Base-by-base conservation (phyloP, 2,888 invertebrate species). In the Minunthozetes semirufus region DNA sequence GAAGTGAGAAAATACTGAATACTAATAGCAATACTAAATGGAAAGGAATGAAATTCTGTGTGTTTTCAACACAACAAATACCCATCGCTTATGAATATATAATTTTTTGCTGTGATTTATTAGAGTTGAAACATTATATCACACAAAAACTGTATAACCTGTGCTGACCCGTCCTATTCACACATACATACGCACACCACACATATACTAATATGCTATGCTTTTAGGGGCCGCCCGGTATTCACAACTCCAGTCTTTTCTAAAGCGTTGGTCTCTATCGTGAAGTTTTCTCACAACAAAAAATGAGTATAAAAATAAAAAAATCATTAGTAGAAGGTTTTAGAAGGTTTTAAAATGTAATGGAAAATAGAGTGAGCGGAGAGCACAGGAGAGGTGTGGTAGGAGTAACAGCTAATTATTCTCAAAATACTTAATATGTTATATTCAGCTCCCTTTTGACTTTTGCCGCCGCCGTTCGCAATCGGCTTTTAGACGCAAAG, bases 361-460 rank as follows among this genome's bases (percentile, higher is more conserved):
- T 48, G 46, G 46, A 48, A 48, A 48, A 48, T 48, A 48, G 46
- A 48, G 46, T 48, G 46, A 48, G 46, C 17, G 46, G 46, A 48
- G 46, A 48, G 46, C 33, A 48, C 6, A 48, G 46, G 53, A 66
- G 66, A 66, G 66, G 66, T 66, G 66, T 66, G 66, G 66, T 38
- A 19, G 66, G 38, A 38, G 38, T 38, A 38, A 38, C 19, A 66
- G n/a, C 66, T 66, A 66, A 66, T 66, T 66, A 66, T 66, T 66
- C 66, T 33, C 66, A 66, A 66, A 66, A 66, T 38, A 66, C 66
- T 66, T 66, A 66, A 66, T 66, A 66, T 38, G 19, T 66, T 66
- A 66, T 66, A 66, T 19, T 66, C 19, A n/a, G n/a, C 66, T 66
- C n/a, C 38, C 38, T 38, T 66, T 66, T 33, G n/a, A 66, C 38